Evolutionary conservation across 2,888 invertebrate species (phyloP), one percentile per base, ranked within the genome.

Genomic region (Patella ulyssiponensis): DNA sequence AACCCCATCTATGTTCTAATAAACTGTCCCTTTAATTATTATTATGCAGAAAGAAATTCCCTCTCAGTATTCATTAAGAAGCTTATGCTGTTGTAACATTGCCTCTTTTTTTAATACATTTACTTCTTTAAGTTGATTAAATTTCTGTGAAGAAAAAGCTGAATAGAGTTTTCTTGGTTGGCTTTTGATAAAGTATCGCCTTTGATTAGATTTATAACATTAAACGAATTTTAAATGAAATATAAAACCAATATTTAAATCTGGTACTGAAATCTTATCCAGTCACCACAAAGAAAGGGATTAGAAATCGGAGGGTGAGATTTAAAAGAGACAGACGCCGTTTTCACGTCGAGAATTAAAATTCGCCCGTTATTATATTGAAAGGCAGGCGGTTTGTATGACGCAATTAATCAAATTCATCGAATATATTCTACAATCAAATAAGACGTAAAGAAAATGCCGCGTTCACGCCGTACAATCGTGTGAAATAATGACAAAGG

Each of bases 381-480:
- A 23, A 64, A 64, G 64, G 64, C 64, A 23, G 64, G 20, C 64
- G 64, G 20, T 64, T 64, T 64, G 64, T 64, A 64, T 20, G 23
- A 64, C 20, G 23, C 14, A 64, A 64, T 64, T 64, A 64, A 64
- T 64, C 64, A 64, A 64, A 64, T 64, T 64, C 64, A 64, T 64
- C 64, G 64, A 64, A 64, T 64, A 64, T 64, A 64, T 64, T 64
- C 20, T 23, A 64, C 64, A 64, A 64, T 64, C 20, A 64, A 44
- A 44, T 44, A 44, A 44, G 9, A 44, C 44, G 44, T 44, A 44
- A 44, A 9, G 44, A 44, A 44, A 44, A 44, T 44, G 44, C 44
- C 44, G 44, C 44, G 44, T 44, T 44, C 44, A 44, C 44, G 44
- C 44, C 44, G 44, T 44, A 44, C 44, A 44, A 44, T 44, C 44